Evolutionary conservation across 1,140 invertebrate genomes (phyloP).

Genomic region (Pachyrhynchus sulphureomaculatus): DNA sequence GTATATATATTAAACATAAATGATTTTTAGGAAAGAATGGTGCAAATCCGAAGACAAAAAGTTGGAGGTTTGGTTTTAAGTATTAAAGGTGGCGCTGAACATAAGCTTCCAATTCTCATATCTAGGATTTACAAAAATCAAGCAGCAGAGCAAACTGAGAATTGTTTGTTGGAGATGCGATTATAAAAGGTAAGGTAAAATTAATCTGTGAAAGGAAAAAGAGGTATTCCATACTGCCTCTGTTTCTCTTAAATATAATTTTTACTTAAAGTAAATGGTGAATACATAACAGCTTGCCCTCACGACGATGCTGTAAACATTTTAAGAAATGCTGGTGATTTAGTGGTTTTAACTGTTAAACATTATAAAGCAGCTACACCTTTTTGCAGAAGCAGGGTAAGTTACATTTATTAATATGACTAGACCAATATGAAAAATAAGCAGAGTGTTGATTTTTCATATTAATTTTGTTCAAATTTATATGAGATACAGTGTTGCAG

Average conservation of each 20-base stretch:
- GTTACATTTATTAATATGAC: too few relatives aligned
- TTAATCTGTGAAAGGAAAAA: too few relatives aligned
- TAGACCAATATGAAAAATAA: too few relatives aligned
- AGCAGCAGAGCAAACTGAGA: slow-evolving; percentile 88
- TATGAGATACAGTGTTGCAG: too few relatives aligned
- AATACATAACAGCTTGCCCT: slow-evolving; percentile 84
- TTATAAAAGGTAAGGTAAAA: slow-evolving; percentile 83
- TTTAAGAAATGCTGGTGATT: slow-evolving; percentile 84
- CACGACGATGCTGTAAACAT: slow-evolving; percentile 95
- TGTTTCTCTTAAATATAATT: too few relatives aligned
- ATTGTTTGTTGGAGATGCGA: slow-evolving; percentile 94
- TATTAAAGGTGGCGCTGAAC: slow-evolving; percentile 93
- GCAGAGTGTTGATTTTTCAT: too few relatives aligned
- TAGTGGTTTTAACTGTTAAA: slow-evolving; percentile 89
- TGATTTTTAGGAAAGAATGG: slow-evolving; percentile 80
- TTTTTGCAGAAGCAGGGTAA: slow-evolving; percentile 87
- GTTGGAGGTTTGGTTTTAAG: slow-evolving; percentile 87
- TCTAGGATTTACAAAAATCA: slow-evolving; percentile 92
- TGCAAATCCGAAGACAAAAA: slow-evolving; percentile 81
- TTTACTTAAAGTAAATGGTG: slow-evolving; percentile 75
- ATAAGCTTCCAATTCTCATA: slow-evolving; percentile 93
- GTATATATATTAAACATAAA: too few relatives aligned
- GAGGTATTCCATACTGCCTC: too few relatives aligned
- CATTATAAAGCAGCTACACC: slow-evolving; percentile 94
- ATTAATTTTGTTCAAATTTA: too few relatives aligned